Percentiles rank a stretch among this genome's conserved stretches.
Evolutionary conservation across 2,113 vertebrate genomes (phyloP).

Genomic region (Xenopus laevis): DNA sequence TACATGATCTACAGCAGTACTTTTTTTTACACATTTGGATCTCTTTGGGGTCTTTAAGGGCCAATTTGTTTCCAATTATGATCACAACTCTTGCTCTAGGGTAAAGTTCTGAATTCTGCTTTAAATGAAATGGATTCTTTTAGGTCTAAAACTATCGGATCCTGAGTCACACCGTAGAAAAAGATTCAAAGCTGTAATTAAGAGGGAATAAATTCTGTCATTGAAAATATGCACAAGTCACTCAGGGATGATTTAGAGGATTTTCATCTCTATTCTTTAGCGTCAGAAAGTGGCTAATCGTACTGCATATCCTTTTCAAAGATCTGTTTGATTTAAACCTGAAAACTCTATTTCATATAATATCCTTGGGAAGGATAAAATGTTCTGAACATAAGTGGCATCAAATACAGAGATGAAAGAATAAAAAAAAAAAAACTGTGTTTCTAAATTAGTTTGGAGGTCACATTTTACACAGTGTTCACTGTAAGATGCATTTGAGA

Average conservation of each 20-base stretch:
- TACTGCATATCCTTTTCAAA: no score
- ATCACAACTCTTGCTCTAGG: no score
- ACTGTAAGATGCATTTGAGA: no score
- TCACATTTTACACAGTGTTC: no score
- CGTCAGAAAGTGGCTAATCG: slow-evolving; percentile 26
- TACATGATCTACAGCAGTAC: no score
- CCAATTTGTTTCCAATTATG: no score
- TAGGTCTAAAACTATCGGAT: slow-evolving; percentile 29
- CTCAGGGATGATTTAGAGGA: slow-evolving; percentile 28
- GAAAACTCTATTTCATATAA: slow-evolving; percentile 21
- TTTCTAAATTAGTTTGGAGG: no score
- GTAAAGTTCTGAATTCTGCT: not conserved
- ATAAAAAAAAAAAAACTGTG: not conserved
- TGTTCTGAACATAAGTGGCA: not conserved
- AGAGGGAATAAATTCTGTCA: slow-evolving; percentile 32
- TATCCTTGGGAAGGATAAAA: slow-evolving; percentile 14
- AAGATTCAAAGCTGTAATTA: slow-evolving; percentile 31
- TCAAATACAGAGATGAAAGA: not conserved
- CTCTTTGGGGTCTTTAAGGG: no score
- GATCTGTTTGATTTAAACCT: slow-evolving; percentile 23
- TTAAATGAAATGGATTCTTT: slow-evolving; percentile 19
- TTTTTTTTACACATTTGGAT: no score
- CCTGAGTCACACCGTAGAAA: slow-evolving; percentile 25
- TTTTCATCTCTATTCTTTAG: slow-evolving; percentile 15
- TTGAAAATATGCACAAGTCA: slow-evolving; percentile 31